Evolutionary conservation across 2,888 invertebrate species (phyloP).

Genomic region (Synanthedon myopaeformis): DNA sequence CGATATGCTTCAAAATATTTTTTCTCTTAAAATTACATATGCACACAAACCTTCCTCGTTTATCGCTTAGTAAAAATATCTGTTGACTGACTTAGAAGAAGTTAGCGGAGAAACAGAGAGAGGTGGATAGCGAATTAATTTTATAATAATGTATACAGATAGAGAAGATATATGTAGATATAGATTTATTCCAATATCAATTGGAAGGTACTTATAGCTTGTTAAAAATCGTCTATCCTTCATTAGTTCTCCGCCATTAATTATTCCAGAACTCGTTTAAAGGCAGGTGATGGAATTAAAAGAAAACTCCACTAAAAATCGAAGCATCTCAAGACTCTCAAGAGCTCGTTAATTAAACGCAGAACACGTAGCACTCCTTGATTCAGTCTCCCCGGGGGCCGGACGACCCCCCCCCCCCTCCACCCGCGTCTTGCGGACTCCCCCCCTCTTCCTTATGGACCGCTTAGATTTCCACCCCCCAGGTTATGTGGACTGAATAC

Average conservation of each 20-base stretch:
- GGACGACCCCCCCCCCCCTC: constrained; percentile 28
- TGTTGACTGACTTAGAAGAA: too few species aligned
- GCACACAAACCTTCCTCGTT: too few species aligned
- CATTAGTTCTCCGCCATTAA: background rate
- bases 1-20: too few species aligned
- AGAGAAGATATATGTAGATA: too few species aligned
- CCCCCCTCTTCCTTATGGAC: constrained; percentile 62
- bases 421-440: constrained; percentile 16
- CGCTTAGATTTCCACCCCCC: constrained; percentile 67
- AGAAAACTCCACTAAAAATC: constrained; percentile 63
- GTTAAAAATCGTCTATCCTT: too few species aligned
- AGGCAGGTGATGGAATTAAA: constrained; percentile 32
- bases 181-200: too few species aligned
- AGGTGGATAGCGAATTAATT: too few species aligned
- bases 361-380: constrained; percentile 66
- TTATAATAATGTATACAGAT: too few species aligned
- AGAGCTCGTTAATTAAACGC: constrained; percentile 66
- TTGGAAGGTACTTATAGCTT: too few species aligned
- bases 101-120: too few species aligned
- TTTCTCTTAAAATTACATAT: too few species aligned
- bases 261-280: background rate
- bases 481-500: constrained; percentile 65
- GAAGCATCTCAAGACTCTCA: constrained; percentile 56
- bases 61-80: too few species aligned
- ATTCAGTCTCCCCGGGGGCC: constrained; percentile 56